Evolutionary conservation across 2,888 invertebrate species (phyloP).

Genomic region (Deroplatys truncata): DNA sequence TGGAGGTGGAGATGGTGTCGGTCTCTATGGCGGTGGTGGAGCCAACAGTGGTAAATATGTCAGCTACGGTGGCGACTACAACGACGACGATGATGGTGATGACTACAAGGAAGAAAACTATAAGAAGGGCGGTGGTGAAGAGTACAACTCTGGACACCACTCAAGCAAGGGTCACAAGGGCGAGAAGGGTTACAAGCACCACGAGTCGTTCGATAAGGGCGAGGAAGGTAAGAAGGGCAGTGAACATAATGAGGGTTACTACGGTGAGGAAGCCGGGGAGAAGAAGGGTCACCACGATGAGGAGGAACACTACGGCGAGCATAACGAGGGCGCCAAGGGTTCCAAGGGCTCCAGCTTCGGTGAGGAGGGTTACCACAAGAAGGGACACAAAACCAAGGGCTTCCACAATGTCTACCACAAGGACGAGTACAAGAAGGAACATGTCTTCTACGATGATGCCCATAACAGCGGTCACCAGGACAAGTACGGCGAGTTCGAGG

Average conservation of each 20-base stretch:
- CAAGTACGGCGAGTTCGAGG: constrained; percentile 56
- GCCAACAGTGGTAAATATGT: neutral
- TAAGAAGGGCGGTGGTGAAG: constrained; percentile 63
- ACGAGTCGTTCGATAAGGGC: constrained; percentile 54
- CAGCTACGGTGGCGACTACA: neutral
- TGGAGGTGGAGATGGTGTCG: constrained; percentile 13
- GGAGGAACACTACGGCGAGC: constrained; percentile 53
- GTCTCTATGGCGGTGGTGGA: constrained; percentile 15
- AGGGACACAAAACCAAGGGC: constrained; percentile 65
- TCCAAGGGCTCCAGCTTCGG: constrained; percentile 56
- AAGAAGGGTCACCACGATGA: constrained; percentile 53
- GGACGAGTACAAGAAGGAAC: constrained; percentile 74
- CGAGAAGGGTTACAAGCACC: constrained; percentile 55
- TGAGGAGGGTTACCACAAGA: constrained; percentile 58
- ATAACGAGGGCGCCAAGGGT: constrained; percentile 51
- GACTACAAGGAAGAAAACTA: constrained; percentile 40
- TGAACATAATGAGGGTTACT: constrained; percentile 51
- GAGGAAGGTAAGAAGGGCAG: constrained; percentile 53
- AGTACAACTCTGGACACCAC: constrained; percentile 61
- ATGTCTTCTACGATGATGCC: constrained; percentile 69
- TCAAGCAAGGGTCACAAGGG: constrained; percentile 65
- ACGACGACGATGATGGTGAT: constrained; percentile 33
- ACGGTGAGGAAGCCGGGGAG: constrained; percentile 51
- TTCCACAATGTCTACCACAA: constrained; percentile 71
- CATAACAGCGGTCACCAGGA: constrained; percentile 62